Evolutionary conservation across 2,113 vertebrate genomes (phyloP).

Genomic region (Monopterus albus): DNA sequence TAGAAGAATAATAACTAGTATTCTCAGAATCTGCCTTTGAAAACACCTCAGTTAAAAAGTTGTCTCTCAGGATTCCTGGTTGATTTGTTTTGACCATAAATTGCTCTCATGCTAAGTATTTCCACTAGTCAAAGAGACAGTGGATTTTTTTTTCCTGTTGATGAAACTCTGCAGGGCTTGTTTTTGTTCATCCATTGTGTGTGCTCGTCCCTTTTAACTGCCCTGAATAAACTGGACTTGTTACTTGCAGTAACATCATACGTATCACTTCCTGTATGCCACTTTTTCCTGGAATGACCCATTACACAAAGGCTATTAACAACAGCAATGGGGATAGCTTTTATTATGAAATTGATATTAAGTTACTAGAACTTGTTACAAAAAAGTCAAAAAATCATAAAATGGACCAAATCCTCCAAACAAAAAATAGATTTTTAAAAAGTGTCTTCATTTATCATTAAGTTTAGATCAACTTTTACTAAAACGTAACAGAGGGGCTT

Average conservation of each 20-base stretch:
- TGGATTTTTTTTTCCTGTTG: neutral
- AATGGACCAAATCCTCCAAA: neutral
- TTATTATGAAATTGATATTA: neutral
- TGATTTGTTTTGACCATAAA: neutral
- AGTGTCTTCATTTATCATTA: too few relatives aligned
- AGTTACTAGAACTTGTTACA: too few relatives aligned
- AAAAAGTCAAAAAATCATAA: neutral
- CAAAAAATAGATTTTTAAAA: neutral
- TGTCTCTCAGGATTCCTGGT: neutral
- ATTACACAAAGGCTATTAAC: too few relatives aligned
- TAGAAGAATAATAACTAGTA: too few relatives aligned
- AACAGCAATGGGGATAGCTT: neutral
- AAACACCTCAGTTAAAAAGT: too few relatives aligned
- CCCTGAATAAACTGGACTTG: neutral
- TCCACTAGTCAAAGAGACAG: neutral
- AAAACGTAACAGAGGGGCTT: too few relatives aligned
- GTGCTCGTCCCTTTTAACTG: neutral
- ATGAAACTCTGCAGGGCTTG: neutral
- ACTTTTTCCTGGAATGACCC: constrained; percentile 10
- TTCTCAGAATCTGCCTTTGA: too few relatives aligned
- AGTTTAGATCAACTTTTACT: too few relatives aligned
- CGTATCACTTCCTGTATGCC: constrained; percentile 17
- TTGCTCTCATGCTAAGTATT: neutral
- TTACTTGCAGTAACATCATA: constrained; percentile 27
- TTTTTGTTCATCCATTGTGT: neutral